Evolutionary conservation across 1,140 invertebrate species (phyloP), one percentile per base, ranked within the genome.

Genomic region (Macrobrachium nipponense): DNA sequence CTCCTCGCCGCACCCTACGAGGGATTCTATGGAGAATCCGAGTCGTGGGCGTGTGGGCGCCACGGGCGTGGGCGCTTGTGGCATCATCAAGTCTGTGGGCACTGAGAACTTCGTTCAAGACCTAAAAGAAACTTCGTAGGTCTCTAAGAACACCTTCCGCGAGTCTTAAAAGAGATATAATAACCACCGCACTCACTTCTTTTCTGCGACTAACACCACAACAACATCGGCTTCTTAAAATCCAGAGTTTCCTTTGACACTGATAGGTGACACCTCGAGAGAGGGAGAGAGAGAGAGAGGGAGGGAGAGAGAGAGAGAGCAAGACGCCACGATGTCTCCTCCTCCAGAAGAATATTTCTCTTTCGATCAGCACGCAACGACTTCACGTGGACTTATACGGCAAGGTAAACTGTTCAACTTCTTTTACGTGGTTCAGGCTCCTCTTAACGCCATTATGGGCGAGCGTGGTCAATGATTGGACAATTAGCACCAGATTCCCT

Each of bases 401-500:
- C 83, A 86, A 72, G 62, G 62, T 72, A 68, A 80, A 80, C 76
- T 73, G 68, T 86, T 80, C 83, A 61, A 79, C 77, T 72, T 68
- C 77, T 86, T 86, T 86, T 80, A 79, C 76, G 76, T 86, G 70
- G 76, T 86, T 73, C 83, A 61, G 76, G 44, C 83, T 86, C 76
- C 73, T 86, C 83, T 86, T 80, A 79, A 61, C 83, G 83, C 83
- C 83, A 86, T 86, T 86, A 86, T 86, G 83, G 73, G 76, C 64
- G 62, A 80, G 76, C 83, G 83, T 80, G 83, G 83, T 86, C 83
- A 86, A 86, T 86, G 83, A 86, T 86, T 86, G 83, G 83, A 80
- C 83, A 86, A 86, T 86, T 86, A 86, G 83, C 83, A 86, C 83
- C 83, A 76, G 83, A 80, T 86, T 86, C 77, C 80, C 83, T 86